Evolutionary conservation across 2,888 invertebrate genomes (phyloP).

Genomic region (Rhaphigaster nebulosa): DNA sequence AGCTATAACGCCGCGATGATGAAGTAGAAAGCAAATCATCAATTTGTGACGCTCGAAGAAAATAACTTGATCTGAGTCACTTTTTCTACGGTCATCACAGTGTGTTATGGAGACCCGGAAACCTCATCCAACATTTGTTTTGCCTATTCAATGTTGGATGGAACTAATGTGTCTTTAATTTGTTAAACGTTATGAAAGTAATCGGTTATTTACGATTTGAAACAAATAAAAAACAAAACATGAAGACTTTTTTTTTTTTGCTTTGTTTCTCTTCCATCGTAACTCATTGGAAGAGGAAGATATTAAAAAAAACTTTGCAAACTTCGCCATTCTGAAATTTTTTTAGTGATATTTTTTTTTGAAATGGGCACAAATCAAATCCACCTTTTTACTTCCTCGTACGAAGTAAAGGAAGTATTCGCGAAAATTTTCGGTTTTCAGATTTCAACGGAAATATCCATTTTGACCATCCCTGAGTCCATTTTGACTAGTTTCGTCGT

Average conservation of each 20-base stretch:
- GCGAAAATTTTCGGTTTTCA: no score
- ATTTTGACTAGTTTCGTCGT: no score
- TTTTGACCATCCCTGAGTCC: no score
- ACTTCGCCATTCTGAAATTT: no score
- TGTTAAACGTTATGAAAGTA: not conserved
- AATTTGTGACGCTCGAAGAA: not conserved
- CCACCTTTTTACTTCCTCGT: no score
- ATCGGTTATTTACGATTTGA: not conserved
- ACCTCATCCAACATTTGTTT: conserved; percentile 5
- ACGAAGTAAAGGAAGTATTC: no score
- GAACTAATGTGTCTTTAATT: not conserved
- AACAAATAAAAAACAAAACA: not conserved
- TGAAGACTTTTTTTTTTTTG: not conserved
- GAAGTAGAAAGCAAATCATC: conserved; percentile 33
- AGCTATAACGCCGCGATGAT: not conserved
- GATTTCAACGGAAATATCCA: no score
- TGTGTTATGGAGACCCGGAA: not conserved
- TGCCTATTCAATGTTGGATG: not conserved
- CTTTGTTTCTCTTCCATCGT: not conserved
- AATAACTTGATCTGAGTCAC: not conserved
- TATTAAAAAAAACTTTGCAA: no score
- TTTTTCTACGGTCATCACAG: not conserved
- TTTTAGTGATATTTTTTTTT: no score
- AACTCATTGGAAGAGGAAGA: no score
- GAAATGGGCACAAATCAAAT: no score